Evolutionary conservation across 2,888 invertebrate genomes (phyloP).

Genomic region (Cheilosia vulpina): DNA sequence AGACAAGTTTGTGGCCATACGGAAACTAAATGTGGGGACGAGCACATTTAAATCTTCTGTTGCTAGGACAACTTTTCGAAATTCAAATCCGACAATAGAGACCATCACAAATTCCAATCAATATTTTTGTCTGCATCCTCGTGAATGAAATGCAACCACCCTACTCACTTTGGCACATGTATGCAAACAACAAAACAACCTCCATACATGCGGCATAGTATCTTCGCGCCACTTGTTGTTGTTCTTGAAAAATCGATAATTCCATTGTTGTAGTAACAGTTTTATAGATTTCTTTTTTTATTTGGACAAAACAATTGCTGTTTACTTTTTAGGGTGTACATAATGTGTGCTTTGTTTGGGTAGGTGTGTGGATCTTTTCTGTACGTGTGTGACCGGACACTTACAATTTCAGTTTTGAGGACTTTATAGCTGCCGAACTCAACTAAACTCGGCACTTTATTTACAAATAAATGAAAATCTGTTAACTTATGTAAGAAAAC

Average conservation of each 20-base stretch:
- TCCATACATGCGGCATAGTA: not conserved
- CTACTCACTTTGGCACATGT: not conserved
- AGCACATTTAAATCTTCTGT: no score
- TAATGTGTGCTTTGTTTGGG: slow-evolving; percentile 23
- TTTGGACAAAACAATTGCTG: slow-evolving; percentile 10
- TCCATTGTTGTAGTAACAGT: slow-evolving; percentile 28
- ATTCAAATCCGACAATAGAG: no score
- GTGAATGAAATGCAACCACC: no score
- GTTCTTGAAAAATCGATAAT: slow-evolving; percentile 20
- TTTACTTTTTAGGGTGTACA: slow-evolving; percentile 30
- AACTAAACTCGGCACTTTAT: slow-evolving; percentile 34
- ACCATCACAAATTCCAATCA: no score
- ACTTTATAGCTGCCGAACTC: not conserved
- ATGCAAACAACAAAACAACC: not conserved
- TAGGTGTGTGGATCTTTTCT: slow-evolving; percentile 17
- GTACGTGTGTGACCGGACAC: slow-evolving; percentile 63
- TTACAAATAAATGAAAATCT: slow-evolving; percentile 31
- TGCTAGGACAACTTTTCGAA: no score
- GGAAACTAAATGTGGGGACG: no score
- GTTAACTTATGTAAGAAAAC: slow-evolving; percentile 24
- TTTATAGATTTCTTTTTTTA: slow-evolving; percentile 29
- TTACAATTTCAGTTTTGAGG: slow-evolving; percentile 35
- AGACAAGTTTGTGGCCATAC: no score
- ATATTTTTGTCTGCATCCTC: no score
- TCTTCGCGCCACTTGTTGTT: slow-evolving; percentile 7